Evolutionary conservation across 2,113 vertebrate species (phyloP).

Genomic region (Sylvia atricapilla): DNA sequence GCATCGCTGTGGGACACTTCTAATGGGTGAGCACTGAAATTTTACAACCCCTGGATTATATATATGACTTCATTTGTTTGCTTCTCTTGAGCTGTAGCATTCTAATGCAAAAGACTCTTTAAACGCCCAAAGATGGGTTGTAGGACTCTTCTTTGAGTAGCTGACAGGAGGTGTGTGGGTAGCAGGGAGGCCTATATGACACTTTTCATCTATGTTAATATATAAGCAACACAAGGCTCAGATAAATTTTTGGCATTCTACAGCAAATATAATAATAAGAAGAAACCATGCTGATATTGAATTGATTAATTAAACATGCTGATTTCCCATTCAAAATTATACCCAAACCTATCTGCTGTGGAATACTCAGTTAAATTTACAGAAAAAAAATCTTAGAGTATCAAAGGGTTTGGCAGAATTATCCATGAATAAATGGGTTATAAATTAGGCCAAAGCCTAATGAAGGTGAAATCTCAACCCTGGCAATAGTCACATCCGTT

Average conservation of each 20-base stretch:
- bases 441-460: neutral
- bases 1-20: fast-evolving
- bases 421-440: neutral
- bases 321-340: neutral
- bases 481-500: fast-evolving
- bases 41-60: neutral
- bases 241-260: neutral
- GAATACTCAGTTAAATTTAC: neutral
- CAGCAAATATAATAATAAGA: neutral
- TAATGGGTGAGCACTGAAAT: neutral
- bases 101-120: neutral
- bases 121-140: neutral
- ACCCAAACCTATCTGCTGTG: neutral
- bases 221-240: neutral
- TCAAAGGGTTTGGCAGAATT: neutral
- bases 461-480: neutral
- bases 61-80: neutral
- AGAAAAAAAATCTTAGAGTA: neutral
- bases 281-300: neutral
- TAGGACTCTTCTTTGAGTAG: neutral
- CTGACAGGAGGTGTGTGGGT: neutral
- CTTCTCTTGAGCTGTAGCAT: neutral
- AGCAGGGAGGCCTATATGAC: neutral
- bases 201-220: neutral
- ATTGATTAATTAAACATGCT: neutral